Percentiles rank a stretch among this genome's conserved stretches.
Conservation (phyloP, 30 jellyfish, hydroid and myxozoan species). For the Thelohanellus kitauei region DNA sequence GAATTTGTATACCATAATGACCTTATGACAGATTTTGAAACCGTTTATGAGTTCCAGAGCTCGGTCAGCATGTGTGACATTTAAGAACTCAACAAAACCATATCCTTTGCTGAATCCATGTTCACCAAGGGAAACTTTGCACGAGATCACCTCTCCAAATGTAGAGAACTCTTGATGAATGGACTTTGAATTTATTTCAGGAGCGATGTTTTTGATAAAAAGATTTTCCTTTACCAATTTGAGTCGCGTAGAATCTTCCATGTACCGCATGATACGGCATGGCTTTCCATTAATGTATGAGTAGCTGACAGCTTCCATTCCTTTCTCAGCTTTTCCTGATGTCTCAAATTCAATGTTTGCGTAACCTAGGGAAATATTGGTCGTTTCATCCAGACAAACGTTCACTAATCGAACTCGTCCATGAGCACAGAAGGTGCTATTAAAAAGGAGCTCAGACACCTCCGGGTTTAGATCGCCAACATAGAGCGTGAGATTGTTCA, state of each 20-base stretch:
- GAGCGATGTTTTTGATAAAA: conserved; percentile 70
- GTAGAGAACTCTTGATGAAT: conserved; percentile 84
- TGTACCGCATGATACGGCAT: conserved; percentile 95
- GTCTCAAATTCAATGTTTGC: conserved; percentile 77
- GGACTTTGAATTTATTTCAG: conserved; percentile 62
- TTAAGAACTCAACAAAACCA: conserved; percentile 92
- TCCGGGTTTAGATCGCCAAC: conserved; percentile 92
- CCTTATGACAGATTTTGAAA: no score
- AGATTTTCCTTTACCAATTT: conserved; percentile 83
- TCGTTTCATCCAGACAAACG: conserved; percentile 78
- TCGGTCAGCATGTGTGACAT: conserved; percentile 72
- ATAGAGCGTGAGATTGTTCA: conserved; percentile 75
- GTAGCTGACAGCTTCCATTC: conserved; percentile 66
- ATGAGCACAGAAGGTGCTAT: conserved; percentile 73
- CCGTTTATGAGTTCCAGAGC: conserved; percentile 57
- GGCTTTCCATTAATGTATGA: conserved; percentile 87
- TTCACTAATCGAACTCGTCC: conserved; percentile 81
- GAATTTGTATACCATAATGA: no score
- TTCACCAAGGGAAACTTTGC: conserved; percentile 56
- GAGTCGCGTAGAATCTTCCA: conserved; percentile 85
- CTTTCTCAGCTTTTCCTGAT: conserved; percentile 95
- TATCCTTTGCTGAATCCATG: conserved; percentile 43
- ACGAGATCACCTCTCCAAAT: conserved; percentile 69
- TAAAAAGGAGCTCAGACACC: conserved; percentile 84
- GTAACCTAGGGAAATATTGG: conserved; percentile 90